Percentiles rank a stretch among this genome's conserved stretches.
Evolutionary conservation across 2,888 invertebrate species (phyloP).

Genomic region (Amblyteles armatorius): DNA sequence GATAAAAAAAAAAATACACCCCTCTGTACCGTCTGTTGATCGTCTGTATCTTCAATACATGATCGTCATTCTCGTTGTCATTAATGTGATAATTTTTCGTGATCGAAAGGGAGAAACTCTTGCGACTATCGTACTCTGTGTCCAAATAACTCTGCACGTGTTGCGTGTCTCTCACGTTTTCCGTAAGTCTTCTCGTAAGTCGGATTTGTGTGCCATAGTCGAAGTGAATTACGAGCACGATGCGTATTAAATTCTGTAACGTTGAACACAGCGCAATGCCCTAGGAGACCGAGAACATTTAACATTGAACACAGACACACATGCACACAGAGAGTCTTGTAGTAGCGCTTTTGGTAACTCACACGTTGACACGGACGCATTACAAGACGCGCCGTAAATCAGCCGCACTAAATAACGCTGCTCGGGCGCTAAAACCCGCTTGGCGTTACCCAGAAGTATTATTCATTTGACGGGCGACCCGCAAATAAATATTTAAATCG

Average conservation of each 20-base stretch:
- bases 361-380: background rate
- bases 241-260: conserved; percentile 39
- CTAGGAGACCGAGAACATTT: too few species aligned
- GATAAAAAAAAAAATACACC: conserved; percentile 31
- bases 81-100: conserved; percentile 46
- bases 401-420: conserved; percentile 1
- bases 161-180: conserved; percentile 26
- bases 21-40: conserved; percentile 56
- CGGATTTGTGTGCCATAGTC: conserved; percentile 47
- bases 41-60: conserved; percentile 62
- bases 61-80: conserved; percentile 51
- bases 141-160: conserved; percentile 52
- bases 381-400: conserved; percentile 9
- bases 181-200: conserved; percentile 60
- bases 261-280: conserved; percentile 22
- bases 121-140: conserved; percentile 42
- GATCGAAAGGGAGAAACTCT: conserved; percentile 19
- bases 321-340: background rate
- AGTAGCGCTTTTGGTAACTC: background rate
- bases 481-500: too few species aligned
- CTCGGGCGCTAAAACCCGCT: conserved; percentile 12
- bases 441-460: background rate
- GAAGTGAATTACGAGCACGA: conserved; percentile 61
- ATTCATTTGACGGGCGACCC: background rate
- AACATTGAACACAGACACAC: conserved; percentile 2